A percentile compares a stretch with the other conserved stretches of the same genome.
Conservation (phyloP, 2,797 vertebrate species). For the Pampus argenteus region DNA sequence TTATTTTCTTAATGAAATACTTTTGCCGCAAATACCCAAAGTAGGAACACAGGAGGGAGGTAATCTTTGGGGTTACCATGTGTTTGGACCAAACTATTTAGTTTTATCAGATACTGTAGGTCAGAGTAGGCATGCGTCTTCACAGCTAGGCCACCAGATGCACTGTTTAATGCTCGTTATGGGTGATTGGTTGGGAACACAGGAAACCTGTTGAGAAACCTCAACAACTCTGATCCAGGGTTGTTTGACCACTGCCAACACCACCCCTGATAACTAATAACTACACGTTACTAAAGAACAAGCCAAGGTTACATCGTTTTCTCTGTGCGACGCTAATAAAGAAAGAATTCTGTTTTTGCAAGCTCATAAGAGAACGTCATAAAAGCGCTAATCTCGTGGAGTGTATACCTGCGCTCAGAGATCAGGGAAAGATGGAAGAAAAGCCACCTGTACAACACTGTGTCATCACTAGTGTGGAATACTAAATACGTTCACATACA, state of each 20-base stretch:
- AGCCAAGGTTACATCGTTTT: neutral
- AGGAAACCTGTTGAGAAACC: neutral
- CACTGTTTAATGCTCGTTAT: neutral
- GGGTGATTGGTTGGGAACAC: neutral
- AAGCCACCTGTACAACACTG: too few relatives aligned
- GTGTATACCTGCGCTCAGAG: neutral
- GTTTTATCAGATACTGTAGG: too few relatives aligned
- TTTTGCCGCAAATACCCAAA: too few relatives aligned
- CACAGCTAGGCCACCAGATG: neutral
- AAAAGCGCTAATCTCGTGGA: neutral
- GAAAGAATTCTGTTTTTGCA: neutral
- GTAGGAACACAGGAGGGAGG: too few relatives aligned
- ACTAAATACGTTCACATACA: neutral
- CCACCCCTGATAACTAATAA: neutral
- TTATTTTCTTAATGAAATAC: too few relatives aligned
- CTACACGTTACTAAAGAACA: neutral
- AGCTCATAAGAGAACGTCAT: neutral
- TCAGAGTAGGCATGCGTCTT: too few relatives aligned
- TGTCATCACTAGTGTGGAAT: neutral
- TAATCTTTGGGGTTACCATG: too few relatives aligned
- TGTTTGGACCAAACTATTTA: too few relatives aligned
- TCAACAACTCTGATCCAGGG: neutral
- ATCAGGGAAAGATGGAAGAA: neutral
- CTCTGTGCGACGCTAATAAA: too few relatives aligned
- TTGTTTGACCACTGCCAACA: neutral